These are phyloP conservation scores for Anaspis maculata DNA, from an alignment of 2,888 invertebrate genomes.

Conservation along the genomic window DNA sequence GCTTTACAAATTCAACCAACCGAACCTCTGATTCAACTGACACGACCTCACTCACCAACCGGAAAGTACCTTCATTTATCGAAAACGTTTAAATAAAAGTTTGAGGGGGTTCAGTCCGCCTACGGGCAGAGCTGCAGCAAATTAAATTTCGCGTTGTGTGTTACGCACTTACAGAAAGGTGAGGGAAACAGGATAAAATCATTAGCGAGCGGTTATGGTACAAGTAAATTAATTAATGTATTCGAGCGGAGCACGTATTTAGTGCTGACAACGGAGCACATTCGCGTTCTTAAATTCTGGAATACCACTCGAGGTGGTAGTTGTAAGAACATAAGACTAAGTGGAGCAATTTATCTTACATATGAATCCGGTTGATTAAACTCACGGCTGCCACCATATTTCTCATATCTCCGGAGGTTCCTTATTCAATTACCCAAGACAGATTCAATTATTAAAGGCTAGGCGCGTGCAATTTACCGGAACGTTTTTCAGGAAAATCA, in stretches of 20 bases:
- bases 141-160: background rate
- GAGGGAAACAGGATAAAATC: slow-evolving; percentile 6
- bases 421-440: slow-evolving; percentile 24
- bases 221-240: slow-evolving; percentile 14
- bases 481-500: too few relatives aligned
- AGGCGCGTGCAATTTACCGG: too few relatives aligned
- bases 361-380: slow-evolving; percentile 29
- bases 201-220: slow-evolving; percentile 6
- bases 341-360: slow-evolving; percentile 25
- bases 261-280: too few relatives aligned
- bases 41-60: too few relatives aligned
- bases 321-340: slow-evolving; percentile 19
- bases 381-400: slow-evolving; percentile 20
- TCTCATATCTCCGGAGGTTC: slow-evolving; percentile 23
- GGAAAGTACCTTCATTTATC: too few relatives aligned
- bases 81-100: too few relatives aligned
- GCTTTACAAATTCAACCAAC: too few relatives aligned
- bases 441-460: slow-evolving; percentile 13
- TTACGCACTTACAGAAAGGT: background rate
- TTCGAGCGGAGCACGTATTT: slow-evolving; percentile 4
- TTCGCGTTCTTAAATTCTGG: slow-evolving; percentile 11
- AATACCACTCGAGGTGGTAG: slow-evolving; percentile 14
- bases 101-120: too few relatives aligned
- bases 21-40: too few relatives aligned
- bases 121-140: too few relatives aligned